phyloP scores from a whole-genome alignment of 2,888 invertebrate species.

The Toxonevra muliebris region DNA sequence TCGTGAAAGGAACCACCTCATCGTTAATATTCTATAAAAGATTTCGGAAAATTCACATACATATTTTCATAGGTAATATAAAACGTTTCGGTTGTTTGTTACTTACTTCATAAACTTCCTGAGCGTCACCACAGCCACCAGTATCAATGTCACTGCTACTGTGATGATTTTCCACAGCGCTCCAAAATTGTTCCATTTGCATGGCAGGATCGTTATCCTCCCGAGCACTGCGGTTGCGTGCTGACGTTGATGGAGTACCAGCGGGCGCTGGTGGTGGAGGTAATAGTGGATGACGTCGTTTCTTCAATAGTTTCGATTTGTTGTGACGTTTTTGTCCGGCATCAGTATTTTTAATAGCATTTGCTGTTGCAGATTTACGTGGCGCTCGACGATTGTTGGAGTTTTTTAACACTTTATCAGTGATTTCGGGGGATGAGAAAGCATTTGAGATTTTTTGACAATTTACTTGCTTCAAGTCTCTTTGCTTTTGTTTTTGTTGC shows the following conservation, averaged over 20 bases:
- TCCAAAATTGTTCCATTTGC: background rate
- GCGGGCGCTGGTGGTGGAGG: constrained; percentile 36
- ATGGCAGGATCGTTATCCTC: background rate
- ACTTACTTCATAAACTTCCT: too few species aligned
- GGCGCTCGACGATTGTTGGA: background rate
- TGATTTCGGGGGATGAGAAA: too few species aligned
- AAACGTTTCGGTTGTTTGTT: too few species aligned
- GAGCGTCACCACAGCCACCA: background rate
- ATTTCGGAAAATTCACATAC: too few species aligned
- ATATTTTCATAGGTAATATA: too few species aligned
- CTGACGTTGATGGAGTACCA: constrained; percentile 34
- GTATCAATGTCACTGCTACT: constrained; percentile 3
- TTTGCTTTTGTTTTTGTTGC: constrained; percentile 7
- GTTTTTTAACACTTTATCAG: background rate
- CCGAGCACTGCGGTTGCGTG: constrained; percentile 16
- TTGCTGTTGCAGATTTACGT: background rate
- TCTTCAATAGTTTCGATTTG: constrained; percentile 25
- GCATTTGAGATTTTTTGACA: background rate
- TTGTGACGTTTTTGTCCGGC: background rate
- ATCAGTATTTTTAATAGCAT: too few species aligned
- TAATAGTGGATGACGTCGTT: constrained; percentile 32
- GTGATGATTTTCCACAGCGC: too few species aligned
- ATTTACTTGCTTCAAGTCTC: constrained; percentile 11
- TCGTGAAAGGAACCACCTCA: constrained; percentile 12
- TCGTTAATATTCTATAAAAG: background rate